Evolutionary conservation across 37 sponge, comb jelly and placozoan species (phyloP).

Genomic region (Amphimedon queenslandica): DNA sequence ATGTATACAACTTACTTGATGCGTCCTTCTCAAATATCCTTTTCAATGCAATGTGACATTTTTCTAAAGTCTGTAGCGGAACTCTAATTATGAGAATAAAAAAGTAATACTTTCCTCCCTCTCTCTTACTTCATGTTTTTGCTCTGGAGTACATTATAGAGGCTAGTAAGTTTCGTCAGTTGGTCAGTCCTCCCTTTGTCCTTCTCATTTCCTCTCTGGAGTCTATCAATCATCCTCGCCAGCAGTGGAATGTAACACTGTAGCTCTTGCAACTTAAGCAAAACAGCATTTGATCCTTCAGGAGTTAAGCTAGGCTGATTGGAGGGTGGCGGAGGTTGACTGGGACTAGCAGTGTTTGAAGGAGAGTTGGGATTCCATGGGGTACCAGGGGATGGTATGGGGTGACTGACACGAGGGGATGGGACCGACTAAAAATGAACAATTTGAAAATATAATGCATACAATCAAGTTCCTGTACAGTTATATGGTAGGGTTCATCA

Average conservation of each 20-base stretch:
- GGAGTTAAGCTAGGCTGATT: slow-evolving; percentile 46
- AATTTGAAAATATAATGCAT: neutral
- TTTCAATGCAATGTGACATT: slow-evolving; percentile 41
- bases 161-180: slow-evolving; percentile 33
- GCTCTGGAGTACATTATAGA: slow-evolving; percentile 21
- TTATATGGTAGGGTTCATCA: no score
- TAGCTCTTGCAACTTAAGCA: slow-evolving; percentile 48
- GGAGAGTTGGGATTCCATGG: slow-evolving; percentile 7
- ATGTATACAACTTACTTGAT: no score
- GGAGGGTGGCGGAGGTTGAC: no score
- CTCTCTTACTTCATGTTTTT: slow-evolving; percentile 16
- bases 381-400: neutral
- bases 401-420: neutral
- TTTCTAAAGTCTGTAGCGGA: slow-evolving; percentile 31
- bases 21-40: slow-evolving; percentile 27
- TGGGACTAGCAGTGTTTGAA: neutral
- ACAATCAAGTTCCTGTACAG: no score
- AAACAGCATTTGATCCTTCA: slow-evolving; percentile 48
- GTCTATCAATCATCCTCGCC: slow-evolving; percentile 22
- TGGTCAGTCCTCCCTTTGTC: slow-evolving; percentile 32
- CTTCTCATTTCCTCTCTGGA: neutral
- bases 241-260: slow-evolving; percentile 47
- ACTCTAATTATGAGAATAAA: slow-evolving; percentile 7
- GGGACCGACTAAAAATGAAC: neutral
- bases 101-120: neutral